Conservation (phyloP, 2,888 invertebrate species). For the Caenorhabditis uteleia region DNA sequence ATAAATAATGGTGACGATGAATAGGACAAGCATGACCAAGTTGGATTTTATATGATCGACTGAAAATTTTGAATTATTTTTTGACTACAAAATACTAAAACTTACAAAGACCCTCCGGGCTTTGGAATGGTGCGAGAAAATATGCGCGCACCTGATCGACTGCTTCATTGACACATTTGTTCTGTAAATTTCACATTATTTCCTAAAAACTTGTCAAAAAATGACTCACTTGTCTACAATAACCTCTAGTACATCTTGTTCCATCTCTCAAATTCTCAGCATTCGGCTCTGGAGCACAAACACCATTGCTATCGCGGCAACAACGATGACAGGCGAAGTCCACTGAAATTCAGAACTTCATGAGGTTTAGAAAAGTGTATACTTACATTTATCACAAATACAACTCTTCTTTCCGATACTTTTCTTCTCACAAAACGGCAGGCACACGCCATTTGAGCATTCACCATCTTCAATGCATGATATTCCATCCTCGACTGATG, state of each 20-base stretch:
- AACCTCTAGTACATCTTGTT: slow-evolving; percentile 93
- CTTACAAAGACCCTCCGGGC: slow-evolving; percentile 15
- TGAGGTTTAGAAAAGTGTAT: neutral
- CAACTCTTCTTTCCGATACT: slow-evolving; percentile 83
- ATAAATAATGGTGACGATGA: slow-evolving; percentile 76
- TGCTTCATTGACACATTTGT: slow-evolving; percentile 31
- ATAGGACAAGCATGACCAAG: slow-evolving; percentile 89
- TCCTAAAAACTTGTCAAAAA: neutral
- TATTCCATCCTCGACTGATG: slow-evolving; percentile 84
- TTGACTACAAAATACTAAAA: neutral
- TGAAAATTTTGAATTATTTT: slow-evolving; percentile 30
- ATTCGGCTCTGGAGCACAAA: slow-evolving; percentile 25
- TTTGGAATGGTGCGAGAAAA: slow-evolving; percentile 24
- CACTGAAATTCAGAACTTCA: slow-evolving; percentile 75
- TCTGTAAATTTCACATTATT: slow-evolving; percentile 13
- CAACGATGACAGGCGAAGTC: slow-evolving; percentile 91
- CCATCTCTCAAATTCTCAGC: slow-evolving; percentile 80
- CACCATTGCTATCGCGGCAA: slow-evolving; percentile 75
- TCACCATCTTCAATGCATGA: slow-evolving; percentile 87
- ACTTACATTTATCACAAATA: slow-evolving; percentile 90
- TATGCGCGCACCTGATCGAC: slow-evolving; percentile 40
- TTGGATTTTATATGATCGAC: slow-evolving; percentile 87
- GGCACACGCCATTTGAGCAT: slow-evolving; percentile 87
- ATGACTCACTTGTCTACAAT: slow-evolving; percentile 75
- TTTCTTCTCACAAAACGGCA: slow-evolving; percentile 91